Evolutionary conservation across 2,888 invertebrate genomes (phyloP), one percentile per base, ranked within the genome.

Genomic region (Pollenia amentaria): DNA sequence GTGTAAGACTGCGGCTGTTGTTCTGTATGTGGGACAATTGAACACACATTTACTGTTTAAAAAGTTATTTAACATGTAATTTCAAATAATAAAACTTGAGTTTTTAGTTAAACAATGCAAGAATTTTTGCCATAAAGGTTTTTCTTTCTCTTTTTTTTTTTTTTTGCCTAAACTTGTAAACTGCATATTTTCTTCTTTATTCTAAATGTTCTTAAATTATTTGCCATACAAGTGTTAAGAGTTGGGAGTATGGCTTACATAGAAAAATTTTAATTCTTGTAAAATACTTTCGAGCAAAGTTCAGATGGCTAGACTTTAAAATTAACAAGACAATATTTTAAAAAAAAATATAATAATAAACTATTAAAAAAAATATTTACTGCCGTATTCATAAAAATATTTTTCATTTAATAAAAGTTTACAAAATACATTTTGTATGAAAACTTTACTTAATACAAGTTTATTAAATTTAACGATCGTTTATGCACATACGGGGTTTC

Each of bases 31-130:
- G 42, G 21, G 42, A 14, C 16, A 57, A 60, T 73, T 57, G 29
- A 48, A 29, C 51, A 75, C 16, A 65, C 44, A 38, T 55, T 46
- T 44, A 65, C 55, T 55, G 42, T 81, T 81, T 48, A 14, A 40
- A 73, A 80, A 73, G 55, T 81, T 67, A 75, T 75, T 81, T 57
- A 67, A 75, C 67, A 73, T 67, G 57, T 67, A 75, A 67, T 81
- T 81, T 67, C 0, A 60, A 42, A n/a, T 65, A 73, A 80, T 46
- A 46, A 73, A 69, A 51, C 44, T 69, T 21, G 29, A 48, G 14
- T 69, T 60, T 48, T 11, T 4, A 60, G 38, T 40, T n/a, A n/a
- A 69, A 69, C 40, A 69, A 57, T 60, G 48, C 78, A 48, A 69
- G 60, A 69, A 65, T 73, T 29, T 69, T 76, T 76, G 12, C 46